Evolutionary conservation across 2,888 invertebrate species (phyloP), one percentile per base, ranked within the genome.

Genomic region (Nomada goodeniana): DNA sequence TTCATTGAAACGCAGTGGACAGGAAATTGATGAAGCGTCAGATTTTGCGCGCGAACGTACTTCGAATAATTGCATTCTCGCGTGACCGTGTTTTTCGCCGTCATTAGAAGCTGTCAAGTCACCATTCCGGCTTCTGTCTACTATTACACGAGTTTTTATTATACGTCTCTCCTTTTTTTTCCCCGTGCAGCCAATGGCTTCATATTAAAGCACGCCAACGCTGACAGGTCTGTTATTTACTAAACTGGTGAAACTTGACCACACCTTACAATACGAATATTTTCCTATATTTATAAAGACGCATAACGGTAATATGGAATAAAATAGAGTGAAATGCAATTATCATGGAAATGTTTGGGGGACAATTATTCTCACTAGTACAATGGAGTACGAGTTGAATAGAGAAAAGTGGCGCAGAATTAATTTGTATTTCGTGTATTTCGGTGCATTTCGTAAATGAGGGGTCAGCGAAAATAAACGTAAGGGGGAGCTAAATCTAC

Each of bases 21-120:
- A 18, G 44, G 55, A 61, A 47, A 76, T 55, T 60, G 69, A 69
- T 63, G 68, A 63, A 50, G 61, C 26, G 55, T 47, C 61, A 57
- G 70, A 70, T 70, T 36, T 36, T 7, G 36, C 36, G 36, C 36
- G 36, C 36, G 7, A 36, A 36, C 36, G 36, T 36, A 36, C 7
- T 36, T 36, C 36, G 36, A 36, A 36, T 36, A 36, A 36, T 36
- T 36, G 36, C 52, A 20, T 57, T 65, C 52, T 15, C 13, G 44
- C 44, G 18, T 20, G 15, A 7, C 36, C 52, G 42, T 42, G 13
- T 50, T 59, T 52, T 47, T 15, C 57, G 10, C 44, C 29, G 15
- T 2, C 42, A 60, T 29, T 60, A 44, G 52, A 50, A 18, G 18
- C 60, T 29, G 59, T 52, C 77, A 65, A 36, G 50, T 50, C 63